Evolutionary conservation across 2,113 vertebrate genomes (phyloP).

Genomic region (Aptenodytes patagonicus): DNA sequence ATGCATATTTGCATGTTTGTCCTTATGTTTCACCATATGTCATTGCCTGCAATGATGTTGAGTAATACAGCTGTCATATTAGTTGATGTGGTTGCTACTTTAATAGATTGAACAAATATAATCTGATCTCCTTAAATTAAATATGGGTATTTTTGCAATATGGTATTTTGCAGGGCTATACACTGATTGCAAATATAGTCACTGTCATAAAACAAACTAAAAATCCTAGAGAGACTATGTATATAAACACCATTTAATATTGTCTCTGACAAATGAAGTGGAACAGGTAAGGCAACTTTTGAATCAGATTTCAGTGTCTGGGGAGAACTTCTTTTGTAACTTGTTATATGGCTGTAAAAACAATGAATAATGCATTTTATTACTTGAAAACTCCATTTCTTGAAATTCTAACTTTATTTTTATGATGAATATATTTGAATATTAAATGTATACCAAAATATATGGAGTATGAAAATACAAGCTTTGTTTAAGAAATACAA

Average conservation of each 20-base stretch:
- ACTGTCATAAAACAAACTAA: background rate
- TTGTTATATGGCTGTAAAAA: background rate
- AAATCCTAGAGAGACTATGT: background rate
- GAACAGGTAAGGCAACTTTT: background rate
- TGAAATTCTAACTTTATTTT: background rate
- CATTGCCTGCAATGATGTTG: background rate
- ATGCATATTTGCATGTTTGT: background rate
- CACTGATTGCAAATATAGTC: background rate
- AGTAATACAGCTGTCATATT: slow-evolving; percentile 12
- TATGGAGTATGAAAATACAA: background rate
- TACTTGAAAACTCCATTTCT: background rate
- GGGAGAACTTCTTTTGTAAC: background rate
- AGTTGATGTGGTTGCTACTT: background rate
- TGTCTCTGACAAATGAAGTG: background rate
- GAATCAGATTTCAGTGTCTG: background rate
- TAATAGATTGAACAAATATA: slow-evolving; percentile 5
- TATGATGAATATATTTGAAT: background rate
- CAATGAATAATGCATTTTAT: background rate
- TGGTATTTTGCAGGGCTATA: background rate
- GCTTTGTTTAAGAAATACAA: background rate
- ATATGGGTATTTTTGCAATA: background rate
- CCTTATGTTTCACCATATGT: slow-evolving; percentile 25
- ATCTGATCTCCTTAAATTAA: background rate
- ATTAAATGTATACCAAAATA: background rate
- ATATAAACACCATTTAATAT: background rate